These are phyloP conservation scores for Mareca strepera DNA, from an alignment of 2,797 vertebrate species.

Conservation along the genomic window DNA sequence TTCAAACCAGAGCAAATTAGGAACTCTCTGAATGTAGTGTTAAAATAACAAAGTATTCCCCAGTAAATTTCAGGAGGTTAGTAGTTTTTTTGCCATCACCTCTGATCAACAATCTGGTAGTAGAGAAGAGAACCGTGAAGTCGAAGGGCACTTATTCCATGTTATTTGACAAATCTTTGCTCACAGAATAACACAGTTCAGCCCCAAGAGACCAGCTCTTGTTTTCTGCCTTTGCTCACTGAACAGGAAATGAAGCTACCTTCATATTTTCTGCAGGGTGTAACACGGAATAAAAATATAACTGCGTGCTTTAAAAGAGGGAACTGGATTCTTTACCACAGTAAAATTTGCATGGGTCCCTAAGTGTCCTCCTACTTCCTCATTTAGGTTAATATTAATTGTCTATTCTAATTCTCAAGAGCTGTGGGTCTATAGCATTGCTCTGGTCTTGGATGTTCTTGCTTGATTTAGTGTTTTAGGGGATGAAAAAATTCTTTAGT, in stretches of 20 bases:
- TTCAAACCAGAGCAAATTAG: slow-evolving; percentile 71
- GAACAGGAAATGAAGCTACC: slow-evolving; percentile 30
- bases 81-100: slow-evolving; percentile 57
- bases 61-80: slow-evolving; percentile 20
- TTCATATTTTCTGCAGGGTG: background rate
- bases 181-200: background rate
- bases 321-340: background rate
- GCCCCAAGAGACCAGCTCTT: background rate
- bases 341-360: background rate
- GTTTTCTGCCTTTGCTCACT: background rate
- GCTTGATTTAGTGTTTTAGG: background rate
- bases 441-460: background rate
- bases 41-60: slow-evolving; percentile 70
- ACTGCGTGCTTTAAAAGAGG: background rate
- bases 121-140: slow-evolving; percentile 21
- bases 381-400: background rate
- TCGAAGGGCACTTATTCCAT: slow-evolving; percentile 27
- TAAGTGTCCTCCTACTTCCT: background rate
- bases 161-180: slow-evolving; percentile 23
- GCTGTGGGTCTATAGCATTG: background rate
- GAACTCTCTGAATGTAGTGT: slow-evolving; percentile 53
- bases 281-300: slow-evolving; percentile 23
- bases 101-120: slow-evolving; percentile 70
- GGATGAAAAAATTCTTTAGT: background rate
- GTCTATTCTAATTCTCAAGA: background rate